Evolutionary conservation across 2,113 vertebrate species (phyloP).

Genomic region (Clarias gariepinus): DNA sequence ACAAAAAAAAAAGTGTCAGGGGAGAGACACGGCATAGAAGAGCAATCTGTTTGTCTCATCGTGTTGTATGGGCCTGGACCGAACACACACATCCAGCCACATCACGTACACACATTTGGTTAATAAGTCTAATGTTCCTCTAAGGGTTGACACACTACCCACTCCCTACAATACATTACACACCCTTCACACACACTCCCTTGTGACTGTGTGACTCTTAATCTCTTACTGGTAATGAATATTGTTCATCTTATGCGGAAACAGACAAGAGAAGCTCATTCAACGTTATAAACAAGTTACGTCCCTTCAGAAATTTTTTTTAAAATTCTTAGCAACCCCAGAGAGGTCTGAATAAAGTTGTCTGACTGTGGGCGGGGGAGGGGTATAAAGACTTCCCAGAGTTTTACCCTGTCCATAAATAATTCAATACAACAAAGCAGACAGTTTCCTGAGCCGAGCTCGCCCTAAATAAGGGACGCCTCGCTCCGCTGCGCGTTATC

Average conservation of each 20-base stretch:
- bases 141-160: neutral
- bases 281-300: neutral
- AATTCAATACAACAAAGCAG: conserved; percentile 11
- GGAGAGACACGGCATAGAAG: neutral
- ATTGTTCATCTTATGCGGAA: neutral
- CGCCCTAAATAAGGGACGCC: neutral
- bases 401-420: neutral
- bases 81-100: no score
- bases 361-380: neutral
- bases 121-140: neutral
- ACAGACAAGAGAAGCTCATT: neutral
- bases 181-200: no score
- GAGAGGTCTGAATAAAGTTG: neutral
- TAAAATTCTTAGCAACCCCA: neutral
- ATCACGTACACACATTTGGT: neutral
- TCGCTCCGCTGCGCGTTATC: conserved; percentile 4
- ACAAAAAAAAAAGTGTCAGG: neutral
- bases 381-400: neutral
- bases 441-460: neutral
- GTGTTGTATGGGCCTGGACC: neutral
- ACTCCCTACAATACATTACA: neutral
- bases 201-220: neutral
- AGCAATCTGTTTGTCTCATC: neutral
- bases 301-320: neutral
- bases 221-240: neutral